Conservation (phyloP, 2,888 invertebrate genomes). For the Drosophila meridiana region DNA sequence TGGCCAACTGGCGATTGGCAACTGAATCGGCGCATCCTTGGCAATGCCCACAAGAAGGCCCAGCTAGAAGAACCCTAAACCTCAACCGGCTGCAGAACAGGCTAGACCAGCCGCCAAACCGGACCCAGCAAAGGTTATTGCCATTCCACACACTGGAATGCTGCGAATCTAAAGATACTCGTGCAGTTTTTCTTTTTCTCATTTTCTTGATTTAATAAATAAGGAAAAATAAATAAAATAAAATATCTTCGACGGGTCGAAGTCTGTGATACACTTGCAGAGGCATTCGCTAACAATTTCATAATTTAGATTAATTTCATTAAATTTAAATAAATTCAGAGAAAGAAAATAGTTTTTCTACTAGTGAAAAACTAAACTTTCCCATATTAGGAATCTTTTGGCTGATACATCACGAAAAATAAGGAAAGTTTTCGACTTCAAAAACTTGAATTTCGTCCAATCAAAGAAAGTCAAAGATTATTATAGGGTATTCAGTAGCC, state of each 20-base stretch:
- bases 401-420: constrained; percentile 34
- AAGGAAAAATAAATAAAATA: constrained; percentile 37
- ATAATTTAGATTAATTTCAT: neutral
- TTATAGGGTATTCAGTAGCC: constrained; percentile 1
- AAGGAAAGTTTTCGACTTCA: constrained; percentile 43
- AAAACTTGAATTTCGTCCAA: constrained; percentile 50
- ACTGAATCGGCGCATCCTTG: constrained; percentile 58
- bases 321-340: neutral
- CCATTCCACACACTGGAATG: constrained; percentile 30
- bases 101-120: constrained; percentile 54
- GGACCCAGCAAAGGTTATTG: constrained; percentile 62
- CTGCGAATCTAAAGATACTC: constrained; percentile 18
- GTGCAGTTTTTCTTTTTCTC: constrained; percentile 40
- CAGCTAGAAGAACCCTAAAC: constrained; percentile 24
- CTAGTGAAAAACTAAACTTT: constrained; percentile 45
- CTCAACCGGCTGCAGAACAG: constrained; percentile 51
- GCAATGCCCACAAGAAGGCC: constrained; percentile 13
- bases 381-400: neutral
- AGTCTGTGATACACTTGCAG: constrained; percentile 52
- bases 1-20: constrained; percentile 70
- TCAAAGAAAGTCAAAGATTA: neutral
- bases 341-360: constrained; percentile 42
- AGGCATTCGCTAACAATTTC: neutral
- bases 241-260: constrained; percentile 44
- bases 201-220: constrained; percentile 69